phyloP scores from a whole-genome alignment of 2,797 vertebrate genomes.

The Vireo griseus region DNA sequence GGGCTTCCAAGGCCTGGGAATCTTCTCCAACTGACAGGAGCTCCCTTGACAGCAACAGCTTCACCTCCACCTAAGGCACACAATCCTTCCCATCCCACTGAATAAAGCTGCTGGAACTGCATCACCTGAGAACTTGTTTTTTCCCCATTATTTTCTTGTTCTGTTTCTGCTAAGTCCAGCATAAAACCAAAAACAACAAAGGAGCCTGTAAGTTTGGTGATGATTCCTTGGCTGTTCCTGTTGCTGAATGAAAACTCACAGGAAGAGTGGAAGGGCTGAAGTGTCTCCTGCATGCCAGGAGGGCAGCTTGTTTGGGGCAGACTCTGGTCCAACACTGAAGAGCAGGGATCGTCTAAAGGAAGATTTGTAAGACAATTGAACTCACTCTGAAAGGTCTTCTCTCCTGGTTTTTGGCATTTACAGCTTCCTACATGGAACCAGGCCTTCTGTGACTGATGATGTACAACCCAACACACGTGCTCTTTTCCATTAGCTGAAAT shows the following conservation, averaged over 20 bases:
- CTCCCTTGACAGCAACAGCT: neutral
- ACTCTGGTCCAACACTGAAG: neutral
- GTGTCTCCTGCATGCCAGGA: neutral
- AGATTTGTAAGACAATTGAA: neutral
- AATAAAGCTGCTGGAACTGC: neutral
- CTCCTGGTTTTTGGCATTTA: neutral
- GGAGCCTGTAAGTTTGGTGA: neutral
- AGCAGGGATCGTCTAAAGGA: neutral
- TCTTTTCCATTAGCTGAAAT: neutral
- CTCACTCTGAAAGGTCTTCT: neutral
- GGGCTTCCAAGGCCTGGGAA: neutral
- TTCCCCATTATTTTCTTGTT: neutral
- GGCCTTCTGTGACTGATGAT: neutral
- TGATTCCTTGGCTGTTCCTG: neutral
- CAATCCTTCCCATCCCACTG: neutral
- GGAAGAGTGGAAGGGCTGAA: neutral
- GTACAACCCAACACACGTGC: rapidly evolving
- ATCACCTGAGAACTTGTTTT: neutral
- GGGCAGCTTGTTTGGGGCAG: neutral
- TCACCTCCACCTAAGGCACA: neutral
- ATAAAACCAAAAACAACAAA: neutral
- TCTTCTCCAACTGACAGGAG: neutral
- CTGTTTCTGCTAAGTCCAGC: neutral
- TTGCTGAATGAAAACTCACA: neutral
- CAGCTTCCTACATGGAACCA: neutral